phyloP scores from a whole-genome alignment of 35 echinoderm and acorn worm genomes.

The Hemicentrotus pulcherrimus region DNA sequence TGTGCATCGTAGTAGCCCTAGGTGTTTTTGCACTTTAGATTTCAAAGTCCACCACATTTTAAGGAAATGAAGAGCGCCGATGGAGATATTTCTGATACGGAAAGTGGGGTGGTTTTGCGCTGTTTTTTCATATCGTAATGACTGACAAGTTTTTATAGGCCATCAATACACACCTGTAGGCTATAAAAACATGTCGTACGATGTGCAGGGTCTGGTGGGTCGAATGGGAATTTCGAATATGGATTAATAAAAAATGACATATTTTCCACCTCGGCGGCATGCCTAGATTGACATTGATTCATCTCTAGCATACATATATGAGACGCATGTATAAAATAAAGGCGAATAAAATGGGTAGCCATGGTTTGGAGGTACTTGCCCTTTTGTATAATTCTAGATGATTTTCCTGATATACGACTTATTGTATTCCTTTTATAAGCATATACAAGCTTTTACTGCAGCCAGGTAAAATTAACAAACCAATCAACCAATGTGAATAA shows the following conservation, averaged over 20 bases:
- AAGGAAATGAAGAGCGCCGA: not conserved
- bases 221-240: not conserved
- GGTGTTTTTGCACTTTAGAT: constrained; percentile 1
- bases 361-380: too few relatives aligned
- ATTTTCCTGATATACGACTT: too few relatives aligned
- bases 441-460: too few relatives aligned
- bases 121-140: not conserved
- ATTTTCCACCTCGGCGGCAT: not conserved
- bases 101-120: not conserved
- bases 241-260: not conserved
- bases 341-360: too few relatives aligned
- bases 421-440: too few relatives aligned
- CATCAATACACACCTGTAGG: not conserved
- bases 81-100: not conserved
- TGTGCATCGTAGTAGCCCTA: not conserved
- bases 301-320: not conserved
- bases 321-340: too few relatives aligned
- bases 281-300: not conserved
- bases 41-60: not conserved
- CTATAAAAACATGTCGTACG: not conserved
- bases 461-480: too few relatives aligned
- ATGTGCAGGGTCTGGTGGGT: not conserved
- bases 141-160: not conserved
- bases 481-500: too few relatives aligned
- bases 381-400: too few relatives aligned